A percentile compares a stretch with the other conserved stretches of the same genome.
Evolutionary conservation across 1,140 invertebrate species (phyloP).

Genomic region (Leucophenga varia): DNA sequence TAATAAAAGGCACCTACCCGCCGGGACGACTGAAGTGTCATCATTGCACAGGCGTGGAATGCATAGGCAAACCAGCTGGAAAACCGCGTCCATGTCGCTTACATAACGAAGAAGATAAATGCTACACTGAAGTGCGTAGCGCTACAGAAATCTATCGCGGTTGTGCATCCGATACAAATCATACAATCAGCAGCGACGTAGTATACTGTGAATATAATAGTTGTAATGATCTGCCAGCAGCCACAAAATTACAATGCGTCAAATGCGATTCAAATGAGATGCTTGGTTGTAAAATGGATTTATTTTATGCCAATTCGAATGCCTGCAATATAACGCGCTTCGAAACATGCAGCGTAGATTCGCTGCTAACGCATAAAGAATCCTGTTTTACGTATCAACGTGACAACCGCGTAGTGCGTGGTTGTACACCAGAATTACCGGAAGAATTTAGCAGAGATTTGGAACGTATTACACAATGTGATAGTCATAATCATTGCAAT

Average conservation of each 20-base stretch:
- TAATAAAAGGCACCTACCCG: conserved; percentile 41
- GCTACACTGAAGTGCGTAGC: conserved; percentile 32
- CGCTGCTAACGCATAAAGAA: conserved; percentile 21
- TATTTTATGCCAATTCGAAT: conserved; percentile 29
- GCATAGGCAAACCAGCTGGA: conserved; percentile 16
- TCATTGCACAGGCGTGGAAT: conserved; percentile 32
- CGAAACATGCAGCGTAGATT: conserved; percentile 28
- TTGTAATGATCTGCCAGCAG: conserved; percentile 33
- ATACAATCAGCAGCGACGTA: conserved; percentile 20
- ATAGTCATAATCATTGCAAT: conserved; percentile 29
- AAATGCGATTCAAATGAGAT: conserved; percentile 27
- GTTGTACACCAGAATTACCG: conserved; percentile 29
- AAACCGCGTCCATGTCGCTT: conserved; percentile 36
- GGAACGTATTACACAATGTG: conserved; percentile 22
- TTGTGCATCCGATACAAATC: conserved; percentile 39
- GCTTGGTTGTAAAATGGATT: conserved; percentile 44
- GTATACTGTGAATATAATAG: conserved; percentile 39
- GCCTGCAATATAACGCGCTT: conserved; percentile 35
- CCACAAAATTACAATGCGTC: conserved; percentile 26
- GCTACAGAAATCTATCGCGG: conserved; percentile 28
- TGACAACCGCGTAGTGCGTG: conserved; percentile 33
- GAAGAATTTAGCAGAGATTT: conserved; percentile 16
- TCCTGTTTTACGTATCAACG: conserved; percentile 33
- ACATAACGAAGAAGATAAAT: conserved; percentile 37
- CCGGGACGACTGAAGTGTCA: conserved; percentile 45